A percentile compares a stretch with the other conserved stretches of the same genome.
phyloP scores from a whole-genome alignment of 2,888 invertebrate genomes.

The Himalopsyche tibetana region DNA sequence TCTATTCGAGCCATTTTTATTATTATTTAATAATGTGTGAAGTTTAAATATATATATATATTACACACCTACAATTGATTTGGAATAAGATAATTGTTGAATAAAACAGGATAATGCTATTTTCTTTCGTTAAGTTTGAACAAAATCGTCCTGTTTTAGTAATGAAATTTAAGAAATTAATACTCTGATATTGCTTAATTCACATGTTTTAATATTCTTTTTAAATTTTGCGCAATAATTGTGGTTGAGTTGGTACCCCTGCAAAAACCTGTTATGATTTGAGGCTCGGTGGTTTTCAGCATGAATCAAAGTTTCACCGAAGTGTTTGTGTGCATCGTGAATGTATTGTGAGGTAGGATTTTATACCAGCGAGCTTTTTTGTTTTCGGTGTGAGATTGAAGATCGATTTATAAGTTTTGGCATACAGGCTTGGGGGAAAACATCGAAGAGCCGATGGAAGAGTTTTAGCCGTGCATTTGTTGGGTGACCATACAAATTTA shows the following conservation, averaged over 20 bases:
- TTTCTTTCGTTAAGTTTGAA: no score
- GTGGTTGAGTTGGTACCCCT: background rate
- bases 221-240: no score
- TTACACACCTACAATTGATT: no score
- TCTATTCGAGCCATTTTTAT: no score
- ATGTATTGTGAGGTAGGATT: slow-evolving; percentile 29
- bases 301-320: slow-evolving; percentile 44
- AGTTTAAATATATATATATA: no score
- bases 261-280: slow-evolving; percentile 50
- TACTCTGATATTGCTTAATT: no score
- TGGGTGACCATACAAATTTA: slow-evolving; percentile 38
- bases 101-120: no score
- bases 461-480: slow-evolving; percentile 48
- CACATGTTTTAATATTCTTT: no score
- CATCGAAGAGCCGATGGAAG: slow-evolving; percentile 44
- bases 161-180: no score
- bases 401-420: slow-evolving; percentile 55
- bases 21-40: no score
- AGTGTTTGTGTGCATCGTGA: background rate
- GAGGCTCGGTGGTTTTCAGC: slow-evolving; percentile 44
- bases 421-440: slow-evolving; percentile 44
- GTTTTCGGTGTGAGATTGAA: slow-evolving; percentile 54
- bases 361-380: slow-evolving; percentile 22
- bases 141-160: no score
- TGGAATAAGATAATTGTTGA: no score